phyloP scores from a whole-genome alignment of 1,140 invertebrate species.

The Battus philenor region DNA sequence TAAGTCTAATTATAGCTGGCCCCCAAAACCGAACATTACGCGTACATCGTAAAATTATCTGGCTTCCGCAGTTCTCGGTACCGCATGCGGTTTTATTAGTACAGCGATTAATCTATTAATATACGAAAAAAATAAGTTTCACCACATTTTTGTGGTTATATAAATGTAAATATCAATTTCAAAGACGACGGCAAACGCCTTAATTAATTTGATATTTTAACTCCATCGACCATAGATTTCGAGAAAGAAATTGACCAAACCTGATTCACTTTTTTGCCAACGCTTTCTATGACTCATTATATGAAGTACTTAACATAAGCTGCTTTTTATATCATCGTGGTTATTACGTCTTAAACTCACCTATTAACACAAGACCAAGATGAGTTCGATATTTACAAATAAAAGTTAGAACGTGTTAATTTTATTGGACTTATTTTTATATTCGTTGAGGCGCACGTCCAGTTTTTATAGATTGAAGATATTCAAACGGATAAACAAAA shows the following conservation, averaged over 20 bases:
- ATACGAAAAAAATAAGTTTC: conserved; percentile 1
- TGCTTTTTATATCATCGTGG: not conserved
- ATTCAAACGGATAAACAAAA: too few species aligned
- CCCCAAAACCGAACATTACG: conserved; percentile 13
- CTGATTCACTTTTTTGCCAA: not conserved
- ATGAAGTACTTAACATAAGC: not conserved
- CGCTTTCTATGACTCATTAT: not conserved
- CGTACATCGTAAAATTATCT: conserved; percentile 13
- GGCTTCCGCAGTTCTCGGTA: conserved; percentile 8
- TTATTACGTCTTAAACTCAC: too few species aligned
- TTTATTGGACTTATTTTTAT: too few species aligned
- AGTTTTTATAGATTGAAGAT: too few species aligned
- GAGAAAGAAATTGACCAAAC: not conserved
- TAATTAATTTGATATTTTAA: not conserved
- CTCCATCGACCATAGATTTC: not conserved
- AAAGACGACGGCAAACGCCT: not conserved
- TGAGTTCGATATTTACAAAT: too few species aligned
- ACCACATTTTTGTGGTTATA: not conserved
- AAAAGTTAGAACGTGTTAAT: too few species aligned
- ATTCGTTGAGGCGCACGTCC: too few species aligned
- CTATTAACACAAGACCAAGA: too few species aligned
- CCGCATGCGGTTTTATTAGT: conserved; percentile 16
- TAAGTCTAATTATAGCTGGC: conserved; percentile 12
- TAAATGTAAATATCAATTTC: not conserved
- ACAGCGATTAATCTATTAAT: conserved; percentile 11